Evolutionary conservation across 2,113 vertebrate genomes (phyloP), one percentile per base, ranked within the genome.

Genomic region (Myanophis thanlyinensis): DNA sequence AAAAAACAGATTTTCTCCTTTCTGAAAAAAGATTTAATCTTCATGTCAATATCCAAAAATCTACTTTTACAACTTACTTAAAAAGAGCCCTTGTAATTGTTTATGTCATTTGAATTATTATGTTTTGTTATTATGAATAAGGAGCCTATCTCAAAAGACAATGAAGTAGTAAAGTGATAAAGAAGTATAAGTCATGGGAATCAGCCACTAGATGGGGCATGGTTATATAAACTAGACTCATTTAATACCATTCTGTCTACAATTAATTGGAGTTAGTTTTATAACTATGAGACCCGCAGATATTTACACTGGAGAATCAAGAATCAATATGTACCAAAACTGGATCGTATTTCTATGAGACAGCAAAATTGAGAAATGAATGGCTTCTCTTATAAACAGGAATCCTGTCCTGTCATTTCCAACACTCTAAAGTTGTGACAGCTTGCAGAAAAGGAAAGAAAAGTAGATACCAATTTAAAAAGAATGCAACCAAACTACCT

Each of bases 161-260:
- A 13, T 30, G 35, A 20, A 54, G 30, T 25, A 18, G 1, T 12
- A 35, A 92, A 44, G 52, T 85, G 73, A 44, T 35, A 53, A 40
- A 40, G 3, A 40, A 90, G 53, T 40, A 95, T n/a, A 87, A 52
- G 27, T 92, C 52, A 20, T 22, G 20, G 0, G 90, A 87, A 54
- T 51, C 92, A 95, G 92, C 91, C 94, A 73, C 35, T 3, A 91
- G 91, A 93, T 90, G 49, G 22, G 54, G 87, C 88, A 93, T 0
- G 62, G 84, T 86, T 54, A 91, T 88, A 67, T 85, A 92, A 44
- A 59, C 13, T 30, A 90, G 73, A 35, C 51, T 46, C 20, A 11
- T 87, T 23, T 25, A 80, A 47, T 80, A 59, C 15, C 22, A 52
- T 48, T 88, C 52, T 93, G 89, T 85, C 35, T 11, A 85, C 30